A percentile compares a stretch with the other conserved stretches of the same genome.
phyloP scores from a whole-genome alignment of 2,797 vertebrate species.

The Nothura maculosa region DNA sequence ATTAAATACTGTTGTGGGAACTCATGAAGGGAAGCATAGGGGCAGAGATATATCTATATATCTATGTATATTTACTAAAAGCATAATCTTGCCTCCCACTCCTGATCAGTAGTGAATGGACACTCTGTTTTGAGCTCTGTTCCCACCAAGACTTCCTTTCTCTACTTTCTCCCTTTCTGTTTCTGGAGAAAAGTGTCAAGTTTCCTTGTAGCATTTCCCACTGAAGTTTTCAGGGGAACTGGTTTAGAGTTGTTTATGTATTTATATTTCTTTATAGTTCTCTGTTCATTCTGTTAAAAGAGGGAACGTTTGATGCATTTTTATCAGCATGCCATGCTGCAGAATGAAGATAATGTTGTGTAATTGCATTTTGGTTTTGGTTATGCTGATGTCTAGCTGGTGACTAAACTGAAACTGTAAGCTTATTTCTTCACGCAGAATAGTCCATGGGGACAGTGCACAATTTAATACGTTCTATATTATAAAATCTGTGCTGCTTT shows the following conservation, averaged over 20 bases:
- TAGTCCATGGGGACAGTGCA: not conserved
- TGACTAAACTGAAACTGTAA: not conserved
- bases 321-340: not conserved
- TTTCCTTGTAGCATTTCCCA: not conserved
- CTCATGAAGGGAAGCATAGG: not conserved
- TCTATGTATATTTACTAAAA: not conserved
- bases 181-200: not conserved
- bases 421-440: not conserved
- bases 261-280: not conserved
- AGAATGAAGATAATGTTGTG: not conserved
- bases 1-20: not conserved
- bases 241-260: accelerated
- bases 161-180: not conserved
- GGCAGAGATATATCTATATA: not conserved
- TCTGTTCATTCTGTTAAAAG: not conserved
- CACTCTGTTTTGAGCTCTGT: not conserved
- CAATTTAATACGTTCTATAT: not conserved
- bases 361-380: not conserved
- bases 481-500: not conserved
- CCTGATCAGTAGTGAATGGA: not conserved
- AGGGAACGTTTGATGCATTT: not conserved
- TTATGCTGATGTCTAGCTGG: not conserved
- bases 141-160: not conserved
- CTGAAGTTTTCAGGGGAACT: not conserved
- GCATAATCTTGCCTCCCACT: not conserved